A percentile compares a stretch with the other conserved stretches of the same genome.
Evolutionary conservation across 2,113 vertebrate species (phyloP).

Genomic region (Syngnathus typhle): DNA sequence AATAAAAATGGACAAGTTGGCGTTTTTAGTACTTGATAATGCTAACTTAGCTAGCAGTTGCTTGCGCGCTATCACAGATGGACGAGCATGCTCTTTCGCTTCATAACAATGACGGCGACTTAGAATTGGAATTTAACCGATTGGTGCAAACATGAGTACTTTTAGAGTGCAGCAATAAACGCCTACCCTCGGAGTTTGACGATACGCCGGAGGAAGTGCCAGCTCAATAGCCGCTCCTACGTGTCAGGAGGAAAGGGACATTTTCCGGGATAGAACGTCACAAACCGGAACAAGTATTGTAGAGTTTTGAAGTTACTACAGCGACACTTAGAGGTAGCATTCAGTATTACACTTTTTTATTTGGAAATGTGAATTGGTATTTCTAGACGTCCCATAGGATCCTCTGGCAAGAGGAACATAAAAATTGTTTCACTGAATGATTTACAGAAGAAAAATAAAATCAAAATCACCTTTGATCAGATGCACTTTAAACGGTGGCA

Average conservation of each 20-base stretch:
- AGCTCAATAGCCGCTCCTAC: slow-evolving; percentile 61
- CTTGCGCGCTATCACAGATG: slow-evolving; percentile 7
- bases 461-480: too few relatives aligned
- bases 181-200: slow-evolving; percentile 43
- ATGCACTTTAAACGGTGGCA: too few relatives aligned
- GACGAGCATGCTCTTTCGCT: not conserved
- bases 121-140: too few relatives aligned
- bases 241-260: slow-evolving; percentile 62
- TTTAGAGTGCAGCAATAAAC: not conserved
- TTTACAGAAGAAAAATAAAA: too few relatives aligned
- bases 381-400: too few relatives aligned
- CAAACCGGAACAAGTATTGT: slow-evolving; percentile 21
- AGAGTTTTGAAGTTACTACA: not conserved
- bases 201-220: slow-evolving; percentile 31
- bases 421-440: too few relatives aligned
- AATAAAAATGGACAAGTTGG: not conserved
- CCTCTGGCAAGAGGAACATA: too few relatives aligned
- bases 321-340: not conserved
- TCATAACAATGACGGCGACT: too few relatives aligned
- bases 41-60: slow-evolving; percentile 26
- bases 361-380: not conserved
- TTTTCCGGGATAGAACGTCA: slow-evolving; percentile 49
- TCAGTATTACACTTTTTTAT: not conserved
- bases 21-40: slow-evolving; percentile 18
- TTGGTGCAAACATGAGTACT: not conserved